phyloP scores from a whole-genome alignment of 2,797 vertebrate species.

The Pseudochirops cupreus region DNA sequence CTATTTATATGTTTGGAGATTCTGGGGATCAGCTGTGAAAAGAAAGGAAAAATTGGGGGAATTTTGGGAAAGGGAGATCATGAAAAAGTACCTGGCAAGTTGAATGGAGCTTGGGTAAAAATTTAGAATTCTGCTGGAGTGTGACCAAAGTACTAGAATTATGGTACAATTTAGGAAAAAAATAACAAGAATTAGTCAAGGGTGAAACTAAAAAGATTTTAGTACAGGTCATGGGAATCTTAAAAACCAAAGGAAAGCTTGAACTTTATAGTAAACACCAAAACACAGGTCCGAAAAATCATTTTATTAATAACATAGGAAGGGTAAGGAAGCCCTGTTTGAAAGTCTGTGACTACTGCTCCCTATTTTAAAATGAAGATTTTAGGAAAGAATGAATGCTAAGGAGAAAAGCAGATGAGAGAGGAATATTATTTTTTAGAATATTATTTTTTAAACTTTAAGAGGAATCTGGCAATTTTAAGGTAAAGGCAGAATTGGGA shows the following conservation, averaged over 20 bases:
- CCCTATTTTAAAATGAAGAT: not conserved
- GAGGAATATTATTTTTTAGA: not conserved
- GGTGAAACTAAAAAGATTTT: not conserved
- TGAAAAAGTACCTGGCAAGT: conserved; percentile 9
- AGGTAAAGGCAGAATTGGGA: not conserved
- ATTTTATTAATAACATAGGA: not conserved
- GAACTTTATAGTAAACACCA: not conserved
- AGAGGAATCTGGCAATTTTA: not conserved
- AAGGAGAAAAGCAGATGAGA: not conserved
- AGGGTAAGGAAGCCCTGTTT: conserved; percentile 18
- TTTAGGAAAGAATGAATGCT: not conserved
- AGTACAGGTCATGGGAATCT: not conserved
- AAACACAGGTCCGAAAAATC: not conserved
- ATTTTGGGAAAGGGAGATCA: conserved; percentile 25
- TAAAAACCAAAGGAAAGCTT: not conserved
- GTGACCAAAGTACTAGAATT: not conserved
- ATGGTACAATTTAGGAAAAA: not conserved
- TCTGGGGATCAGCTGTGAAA: not conserved
- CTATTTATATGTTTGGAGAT: not conserved
- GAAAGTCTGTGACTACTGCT: not conserved
- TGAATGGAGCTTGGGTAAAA: not conserved
- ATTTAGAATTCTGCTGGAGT: not conserved
- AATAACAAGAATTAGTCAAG: not conserved
- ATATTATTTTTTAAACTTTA: not conserved
- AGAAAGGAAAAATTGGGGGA: not conserved